Evolutionary conservation across 2,113 vertebrate species (phyloP).

Genomic region (Ochotona curzoniae): DNA sequence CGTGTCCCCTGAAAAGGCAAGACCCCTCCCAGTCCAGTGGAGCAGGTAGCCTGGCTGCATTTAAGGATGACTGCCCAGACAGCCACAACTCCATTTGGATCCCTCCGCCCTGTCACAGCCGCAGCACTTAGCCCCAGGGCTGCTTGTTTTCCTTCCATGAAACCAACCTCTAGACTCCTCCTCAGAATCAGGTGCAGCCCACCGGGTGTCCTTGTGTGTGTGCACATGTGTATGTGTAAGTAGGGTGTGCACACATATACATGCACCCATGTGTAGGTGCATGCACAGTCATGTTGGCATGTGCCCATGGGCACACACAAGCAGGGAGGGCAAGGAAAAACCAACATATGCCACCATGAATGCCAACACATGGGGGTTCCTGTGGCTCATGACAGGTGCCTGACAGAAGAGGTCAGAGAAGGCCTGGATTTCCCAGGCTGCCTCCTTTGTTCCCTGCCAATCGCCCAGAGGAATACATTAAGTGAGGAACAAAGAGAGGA

Average conservation of each 20-base stretch:
- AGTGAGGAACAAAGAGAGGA: slow-evolving; percentile 87
- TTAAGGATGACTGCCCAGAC: background rate
- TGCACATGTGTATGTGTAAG: too few relatives aligned
- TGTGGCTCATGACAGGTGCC: slow-evolving; percentile 88
- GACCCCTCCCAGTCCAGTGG: background rate
- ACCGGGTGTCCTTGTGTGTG: background rate
- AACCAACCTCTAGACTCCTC: background rate
- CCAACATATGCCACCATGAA: slow-evolving; percentile 82
- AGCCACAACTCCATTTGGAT: background rate
- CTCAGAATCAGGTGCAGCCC: background rate
- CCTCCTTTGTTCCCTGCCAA: slow-evolving; percentile 87
- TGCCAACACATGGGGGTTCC: slow-evolving; percentile 83
- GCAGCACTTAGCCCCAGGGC: fast-evolving
- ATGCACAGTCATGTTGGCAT: fast-evolving
- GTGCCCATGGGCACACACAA: fast-evolving
- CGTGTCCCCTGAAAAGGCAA: too few relatives aligned
- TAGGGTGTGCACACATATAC: too few relatives aligned
- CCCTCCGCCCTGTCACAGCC: background rate
- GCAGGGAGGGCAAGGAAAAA: slow-evolving; percentile 16
- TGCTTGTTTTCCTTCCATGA: background rate
- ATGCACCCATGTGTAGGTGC: too few relatives aligned
- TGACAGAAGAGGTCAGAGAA: slow-evolving; percentile 88
- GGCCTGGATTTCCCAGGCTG: slow-evolving; percentile 91
- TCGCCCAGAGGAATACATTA: slow-evolving; percentile 88
- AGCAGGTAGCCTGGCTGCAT: background rate